phyloP scores from a whole-genome alignment of 2,113 vertebrate genomes.

The Ptilonorhynchus violaceus region DNA sequence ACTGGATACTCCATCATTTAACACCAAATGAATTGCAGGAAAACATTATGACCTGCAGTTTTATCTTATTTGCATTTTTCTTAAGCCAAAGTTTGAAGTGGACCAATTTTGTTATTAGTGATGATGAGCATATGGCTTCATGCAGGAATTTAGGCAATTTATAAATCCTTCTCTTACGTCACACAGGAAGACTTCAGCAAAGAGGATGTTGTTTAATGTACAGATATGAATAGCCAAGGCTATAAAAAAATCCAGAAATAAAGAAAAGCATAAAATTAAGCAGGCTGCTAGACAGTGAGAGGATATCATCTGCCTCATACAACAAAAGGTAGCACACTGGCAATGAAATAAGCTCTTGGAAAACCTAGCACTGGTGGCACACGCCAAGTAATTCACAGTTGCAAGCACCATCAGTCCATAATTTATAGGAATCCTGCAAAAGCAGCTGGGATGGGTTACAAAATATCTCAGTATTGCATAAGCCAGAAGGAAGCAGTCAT shows the following conservation, averaged over 20 bases:
- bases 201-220: background rate
- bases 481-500: background rate
- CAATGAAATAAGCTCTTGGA: background rate
- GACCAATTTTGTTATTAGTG: background rate
- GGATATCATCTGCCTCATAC: background rate
- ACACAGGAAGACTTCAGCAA: background rate
- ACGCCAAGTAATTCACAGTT: background rate
- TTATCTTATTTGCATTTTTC: background rate
- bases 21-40: background rate
- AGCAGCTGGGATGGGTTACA: background rate
- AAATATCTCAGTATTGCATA: background rate
- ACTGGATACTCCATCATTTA: constrained; percentile 1
- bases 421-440: background rate
- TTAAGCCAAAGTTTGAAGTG: background rate
- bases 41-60: background rate
- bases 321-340: background rate
- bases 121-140: background rate
- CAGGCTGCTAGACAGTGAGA: background rate
- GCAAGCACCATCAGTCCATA: background rate
- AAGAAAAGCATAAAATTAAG: background rate
- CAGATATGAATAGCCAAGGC: background rate
- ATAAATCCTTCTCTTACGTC: background rate
- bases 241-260: background rate
- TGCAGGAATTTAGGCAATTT: background rate
- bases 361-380: background rate